phyloP scores from a whole-genome alignment of 2,888 invertebrate species.

The Pycnomerus fuliginosus region DNA sequence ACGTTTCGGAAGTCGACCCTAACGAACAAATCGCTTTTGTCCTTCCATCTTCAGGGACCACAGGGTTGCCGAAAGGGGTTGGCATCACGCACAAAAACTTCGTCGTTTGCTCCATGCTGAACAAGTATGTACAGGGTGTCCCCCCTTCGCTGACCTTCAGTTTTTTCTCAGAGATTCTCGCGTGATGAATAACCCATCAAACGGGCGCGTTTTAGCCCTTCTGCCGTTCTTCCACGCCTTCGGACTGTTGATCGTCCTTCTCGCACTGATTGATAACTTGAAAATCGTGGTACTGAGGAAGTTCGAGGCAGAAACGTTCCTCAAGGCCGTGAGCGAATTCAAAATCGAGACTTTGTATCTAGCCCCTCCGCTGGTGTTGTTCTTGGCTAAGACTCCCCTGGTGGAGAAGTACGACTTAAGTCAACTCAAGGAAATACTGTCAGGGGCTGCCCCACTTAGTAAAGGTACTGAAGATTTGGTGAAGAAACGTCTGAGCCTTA shows the following conservation, averaged over 20 bases:
- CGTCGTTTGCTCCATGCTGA: constrained; percentile 7
- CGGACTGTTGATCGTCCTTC: constrained; percentile 32
- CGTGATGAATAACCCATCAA: neutral
- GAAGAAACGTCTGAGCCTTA: constrained; percentile 54
- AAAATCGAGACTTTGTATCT: constrained; percentile 66
- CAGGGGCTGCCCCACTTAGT: constrained; percentile 80
- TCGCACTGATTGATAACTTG: constrained; percentile 25
- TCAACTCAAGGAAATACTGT: constrained; percentile 64
- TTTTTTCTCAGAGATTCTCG: constrained; percentile 24
- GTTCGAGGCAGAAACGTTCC: constrained; percentile 57
- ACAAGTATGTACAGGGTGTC: neutral
- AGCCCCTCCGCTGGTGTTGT: constrained; percentile 81
- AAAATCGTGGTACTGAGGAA: constrained; percentile 33
- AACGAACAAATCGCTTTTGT: constrained; percentile 35
- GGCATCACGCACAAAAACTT: constrained; percentile 61
- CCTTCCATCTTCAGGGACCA: constrained; percentile 69
- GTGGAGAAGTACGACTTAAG: constrained; percentile 75
- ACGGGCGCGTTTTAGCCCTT: constrained; percentile 21
- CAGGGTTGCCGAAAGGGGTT: constrained; percentile 68
- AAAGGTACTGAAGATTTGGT: constrained; percentile 64
- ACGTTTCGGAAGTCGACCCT: constrained; percentile 18
- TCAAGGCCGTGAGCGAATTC: constrained; percentile 68
- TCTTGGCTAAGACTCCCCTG: constrained; percentile 76
- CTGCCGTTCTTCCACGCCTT: constrained; percentile 40
- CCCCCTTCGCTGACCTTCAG: neutral